Evolutionary conservation across 2,113 vertebrate genomes (phyloP).

Genomic region (Aramus guarauna): DNA sequence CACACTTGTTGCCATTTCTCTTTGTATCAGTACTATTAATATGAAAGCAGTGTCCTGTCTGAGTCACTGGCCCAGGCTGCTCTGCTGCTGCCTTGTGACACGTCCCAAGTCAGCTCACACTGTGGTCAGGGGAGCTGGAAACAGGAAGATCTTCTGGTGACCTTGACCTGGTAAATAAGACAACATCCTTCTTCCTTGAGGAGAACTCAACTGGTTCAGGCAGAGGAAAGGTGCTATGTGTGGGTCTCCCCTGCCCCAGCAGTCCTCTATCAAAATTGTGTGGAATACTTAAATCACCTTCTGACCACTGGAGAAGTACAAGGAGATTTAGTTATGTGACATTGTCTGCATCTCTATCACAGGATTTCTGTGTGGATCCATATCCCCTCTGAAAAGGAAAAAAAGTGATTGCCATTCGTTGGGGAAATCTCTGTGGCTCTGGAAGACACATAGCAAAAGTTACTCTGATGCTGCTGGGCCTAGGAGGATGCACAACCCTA

Average conservation of each 20-base stretch:
- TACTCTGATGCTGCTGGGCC: background rate
- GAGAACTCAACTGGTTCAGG: background rate
- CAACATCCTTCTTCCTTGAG: background rate
- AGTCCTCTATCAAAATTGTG: background rate
- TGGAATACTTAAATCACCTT: background rate
- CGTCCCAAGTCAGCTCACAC: background rate
- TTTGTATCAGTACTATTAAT: background rate
- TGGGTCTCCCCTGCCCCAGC: background rate
- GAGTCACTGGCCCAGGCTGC: background rate
- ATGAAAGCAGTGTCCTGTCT: background rate
- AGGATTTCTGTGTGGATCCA: background rate
- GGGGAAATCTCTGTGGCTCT: background rate
- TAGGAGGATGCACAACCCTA: background rate
- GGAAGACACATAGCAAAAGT: background rate
- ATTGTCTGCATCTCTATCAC: background rate
- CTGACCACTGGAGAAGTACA: background rate
- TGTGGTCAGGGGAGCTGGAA: background rate
- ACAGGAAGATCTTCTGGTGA: background rate
- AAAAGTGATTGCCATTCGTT: background rate
- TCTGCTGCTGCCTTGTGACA: background rate
- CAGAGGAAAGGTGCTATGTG: background rate
- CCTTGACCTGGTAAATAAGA: background rate
- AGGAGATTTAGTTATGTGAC: background rate
- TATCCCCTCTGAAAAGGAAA: background rate
- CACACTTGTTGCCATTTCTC: background rate